Percentiles rank a stretch among this genome's conserved stretches.
Conservation (phyloP, 2,888 invertebrate genomes). For the Eristalis arbustorum region DNA sequence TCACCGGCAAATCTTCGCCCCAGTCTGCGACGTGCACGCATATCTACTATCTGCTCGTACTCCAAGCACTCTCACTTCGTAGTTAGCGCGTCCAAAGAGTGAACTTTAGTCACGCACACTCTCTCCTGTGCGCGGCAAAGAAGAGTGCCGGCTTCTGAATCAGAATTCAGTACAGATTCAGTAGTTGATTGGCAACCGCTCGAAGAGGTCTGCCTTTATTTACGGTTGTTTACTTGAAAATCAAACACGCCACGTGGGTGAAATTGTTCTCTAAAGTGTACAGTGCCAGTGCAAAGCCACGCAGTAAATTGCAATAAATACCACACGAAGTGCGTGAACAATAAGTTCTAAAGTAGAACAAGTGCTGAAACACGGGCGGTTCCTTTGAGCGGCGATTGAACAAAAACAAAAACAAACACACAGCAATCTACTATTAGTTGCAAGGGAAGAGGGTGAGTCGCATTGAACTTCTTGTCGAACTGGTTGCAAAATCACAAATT, state of each 20-base stretch:
- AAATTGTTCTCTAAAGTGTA: not conserved
- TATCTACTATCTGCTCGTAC: not conserved
- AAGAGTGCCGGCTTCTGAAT: not conserved
- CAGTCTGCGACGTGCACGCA: not conserved
- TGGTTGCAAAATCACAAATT: not conserved
- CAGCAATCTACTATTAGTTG: not conserved
- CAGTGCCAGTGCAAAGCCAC: not conserved
- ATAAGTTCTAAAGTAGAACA: too few species aligned
- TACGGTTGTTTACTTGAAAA: conserved; percentile 49
- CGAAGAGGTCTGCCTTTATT: conserved; percentile 43
- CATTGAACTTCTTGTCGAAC: not conserved
- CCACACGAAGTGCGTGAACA: not conserved
- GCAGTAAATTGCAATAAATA: not conserved
- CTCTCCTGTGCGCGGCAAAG: not conserved
- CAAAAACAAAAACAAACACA: not conserved
- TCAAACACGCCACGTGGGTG: conserved; percentile 65
- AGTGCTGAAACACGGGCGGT: too few species aligned
- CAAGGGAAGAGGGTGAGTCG: not conserved
- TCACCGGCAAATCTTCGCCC: not conserved
- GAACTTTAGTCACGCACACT: not conserved
- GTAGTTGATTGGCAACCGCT: conserved; percentile 58
- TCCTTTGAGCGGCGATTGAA: not conserved
- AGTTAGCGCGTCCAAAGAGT: not conserved
- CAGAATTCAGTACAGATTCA: too few species aligned
- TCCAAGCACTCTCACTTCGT: not conserved